Base-by-base conservation (phyloP, 2,888 invertebrate species). In the Heliconius cydno region DNA sequence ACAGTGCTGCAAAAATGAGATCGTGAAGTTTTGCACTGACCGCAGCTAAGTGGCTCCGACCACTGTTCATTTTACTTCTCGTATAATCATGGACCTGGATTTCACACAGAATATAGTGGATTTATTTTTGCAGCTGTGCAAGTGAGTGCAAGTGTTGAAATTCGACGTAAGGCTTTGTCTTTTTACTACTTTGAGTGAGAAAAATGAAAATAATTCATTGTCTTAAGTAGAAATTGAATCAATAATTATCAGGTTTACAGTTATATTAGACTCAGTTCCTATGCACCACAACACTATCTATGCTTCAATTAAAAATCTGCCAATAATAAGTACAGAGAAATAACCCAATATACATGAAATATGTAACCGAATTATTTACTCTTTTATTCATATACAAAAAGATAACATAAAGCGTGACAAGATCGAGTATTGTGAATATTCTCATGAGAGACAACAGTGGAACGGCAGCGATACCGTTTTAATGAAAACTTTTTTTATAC, bases 21-120 rank as follows among this genome's bases (percentile, higher is more conserved):
- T 66, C 75, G 28, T 75, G 75, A 75, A 75, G 63, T 75, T 74
- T 75, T 75, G 41, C 75, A 46, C 75, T 75, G 75, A 75, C 75
- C 75, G 75, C 75, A 75, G 75, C 46, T 65, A 63, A 75, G 75
- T 28, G 75, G 75, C 65, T 46, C 22, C 46, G 38, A 60, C 73
- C n/a, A 73, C 73, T 60, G 73, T 73, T 73, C 41, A 75, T 75
- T 75, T 65, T 65, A 65, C 28, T 66, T 65, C 63, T 25, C 46
- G 46, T 66, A 66, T 66, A 75, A 65, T 22, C 65, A 46, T 65
- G 65, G 22, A 65, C 25, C 41, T 19, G 19, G 25, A 66, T 65
- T 65, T 46, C 38, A 46, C n/a, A 60, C 22, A 34, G 9, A 60
- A n/a, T 34, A 28, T 25, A 41, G 4, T 60, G n/a, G 1, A 60